phyloP scores from a whole-genome alignment of 2,113 vertebrate genomes.

The Planiliza haematocheilus region DNA sequence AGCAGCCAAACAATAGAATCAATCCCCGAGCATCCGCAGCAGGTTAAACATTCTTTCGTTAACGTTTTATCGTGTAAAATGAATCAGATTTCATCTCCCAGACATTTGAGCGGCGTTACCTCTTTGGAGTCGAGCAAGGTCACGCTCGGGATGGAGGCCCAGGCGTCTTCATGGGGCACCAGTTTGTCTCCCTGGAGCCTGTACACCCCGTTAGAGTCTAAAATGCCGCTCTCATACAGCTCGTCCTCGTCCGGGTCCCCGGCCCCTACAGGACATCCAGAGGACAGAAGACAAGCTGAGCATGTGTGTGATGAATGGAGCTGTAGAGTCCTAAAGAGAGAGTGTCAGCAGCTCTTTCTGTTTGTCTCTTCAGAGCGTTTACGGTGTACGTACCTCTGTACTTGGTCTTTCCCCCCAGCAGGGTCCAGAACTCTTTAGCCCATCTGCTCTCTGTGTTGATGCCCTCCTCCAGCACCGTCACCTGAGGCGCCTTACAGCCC shows the following conservation, averaged over 20 bases:
- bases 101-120: slow-evolving; percentile 63
- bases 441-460: slow-evolving; percentile 82
- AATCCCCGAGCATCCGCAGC: too few relatives aligned
- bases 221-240: slow-evolving; percentile 82
- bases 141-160: slow-evolving; percentile 84
- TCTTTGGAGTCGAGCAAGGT: slow-evolving; percentile 84
- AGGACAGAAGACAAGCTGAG: neutral
- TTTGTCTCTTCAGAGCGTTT: neutral
- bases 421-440: slow-evolving; percentile 86
- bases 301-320: neutral
- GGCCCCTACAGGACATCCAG: slow-evolving; percentile 71
- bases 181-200: slow-evolving; percentile 83
- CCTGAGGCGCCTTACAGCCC: slow-evolving; percentile 84
- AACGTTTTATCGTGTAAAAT: too few relatives aligned
- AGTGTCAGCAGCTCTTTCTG: neutral
- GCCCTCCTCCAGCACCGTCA: slow-evolving; percentile 85
- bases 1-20: neutral
- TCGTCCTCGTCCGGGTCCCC: slow-evolving; percentile 87
- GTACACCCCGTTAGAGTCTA: slow-evolving; percentile 84
- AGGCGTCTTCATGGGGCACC: slow-evolving; percentile 83
- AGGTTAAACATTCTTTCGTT: too few relatives aligned
- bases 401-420: slow-evolving; percentile 81
- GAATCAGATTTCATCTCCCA: slow-evolving; percentile 15
- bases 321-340: neutral
- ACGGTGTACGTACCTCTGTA: slow-evolving; percentile 82